These are phyloP conservation scores for Gasteruption jaculator DNA, from an alignment of 2,888 invertebrate species.

Conservation along the genomic window DNA sequence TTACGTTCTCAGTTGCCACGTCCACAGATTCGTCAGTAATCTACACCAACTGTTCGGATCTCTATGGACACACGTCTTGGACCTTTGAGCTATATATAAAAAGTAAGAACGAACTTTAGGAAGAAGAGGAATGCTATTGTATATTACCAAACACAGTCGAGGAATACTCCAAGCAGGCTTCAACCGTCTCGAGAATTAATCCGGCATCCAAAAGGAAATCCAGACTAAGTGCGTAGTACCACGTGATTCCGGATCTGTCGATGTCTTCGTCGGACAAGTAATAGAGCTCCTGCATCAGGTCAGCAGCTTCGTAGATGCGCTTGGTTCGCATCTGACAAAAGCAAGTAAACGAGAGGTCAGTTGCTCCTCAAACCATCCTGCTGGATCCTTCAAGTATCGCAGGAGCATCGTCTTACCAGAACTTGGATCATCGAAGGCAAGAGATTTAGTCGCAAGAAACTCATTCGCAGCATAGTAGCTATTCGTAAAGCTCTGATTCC, in stretches of 20 bases:
- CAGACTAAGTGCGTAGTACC: conserved; percentile 59
- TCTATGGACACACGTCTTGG: conserved; percentile 21
- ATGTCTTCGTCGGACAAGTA: conserved; percentile 35
- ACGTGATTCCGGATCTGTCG: conserved; percentile 42
- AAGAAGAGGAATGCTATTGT: conserved; percentile 3
- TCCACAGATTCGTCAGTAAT: conserved; percentile 25
- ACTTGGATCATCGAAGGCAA: conserved; percentile 34
- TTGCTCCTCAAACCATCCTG: neutral
- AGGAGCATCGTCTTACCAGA: conserved; percentile 28
- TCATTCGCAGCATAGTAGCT: conserved; percentile 24
- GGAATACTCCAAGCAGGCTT: conserved; percentile 52
- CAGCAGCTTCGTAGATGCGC: conserved; percentile 55
- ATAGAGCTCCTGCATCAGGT: conserved; percentile 49
- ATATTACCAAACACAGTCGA: conserved; percentile 35
- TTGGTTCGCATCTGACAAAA: conserved; percentile 41
- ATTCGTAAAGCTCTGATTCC: conserved; percentile 32
- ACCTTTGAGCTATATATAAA: conserved; percentile 12
- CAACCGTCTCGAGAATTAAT: conserved; percentile 54
- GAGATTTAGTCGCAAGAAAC: conserved; percentile 23
- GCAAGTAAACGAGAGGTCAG: neutral
- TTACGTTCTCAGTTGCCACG: conserved; percentile 35
- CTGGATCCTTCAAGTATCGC: too few species aligned
- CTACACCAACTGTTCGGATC: conserved; percentile 28
- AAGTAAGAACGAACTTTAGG: neutral
- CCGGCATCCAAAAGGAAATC: conserved; percentile 59